phyloP scores from a whole-genome alignment of 2,113 vertebrate genomes.

The Hemiscyllium ocellatum region DNA sequence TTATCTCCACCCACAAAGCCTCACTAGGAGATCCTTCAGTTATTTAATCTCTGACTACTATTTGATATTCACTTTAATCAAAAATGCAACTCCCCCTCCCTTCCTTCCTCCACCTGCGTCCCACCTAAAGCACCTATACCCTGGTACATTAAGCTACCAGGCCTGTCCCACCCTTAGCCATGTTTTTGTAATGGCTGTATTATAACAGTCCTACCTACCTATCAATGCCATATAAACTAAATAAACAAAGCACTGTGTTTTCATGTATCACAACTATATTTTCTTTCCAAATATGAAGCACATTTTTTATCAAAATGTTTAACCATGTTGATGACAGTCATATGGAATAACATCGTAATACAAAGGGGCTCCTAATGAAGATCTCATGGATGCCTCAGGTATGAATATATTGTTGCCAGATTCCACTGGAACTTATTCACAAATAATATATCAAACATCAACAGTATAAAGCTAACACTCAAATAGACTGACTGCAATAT shows the following conservation, averaged over 20 bases:
- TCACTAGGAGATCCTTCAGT: no score
- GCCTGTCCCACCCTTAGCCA: no score
- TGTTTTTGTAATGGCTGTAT: no score
- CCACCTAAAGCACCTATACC: no score
- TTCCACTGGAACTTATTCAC: not conserved
- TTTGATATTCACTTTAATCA: no score
- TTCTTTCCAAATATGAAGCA: not conserved
- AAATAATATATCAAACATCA: not conserved
- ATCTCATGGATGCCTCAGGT: not conserved
- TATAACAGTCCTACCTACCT: no score
- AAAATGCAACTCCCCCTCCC: no score
- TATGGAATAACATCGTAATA: not conserved
- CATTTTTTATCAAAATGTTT: not conserved
- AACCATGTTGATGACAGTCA: not conserved
- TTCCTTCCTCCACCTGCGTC: no score
- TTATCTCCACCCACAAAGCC: no score
- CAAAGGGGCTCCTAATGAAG: not conserved
- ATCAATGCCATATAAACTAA: not conserved
- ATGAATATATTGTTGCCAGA: no score
- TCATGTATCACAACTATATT: not conserved
- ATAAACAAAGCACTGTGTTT: not conserved
- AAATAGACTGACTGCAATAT: not conserved
- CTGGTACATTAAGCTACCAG: no score
- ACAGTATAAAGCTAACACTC: not conserved
- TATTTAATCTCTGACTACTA: no score